Base-by-base conservation (phyloP, 2,888 invertebrate species). In the Nezara viridula region DNA sequence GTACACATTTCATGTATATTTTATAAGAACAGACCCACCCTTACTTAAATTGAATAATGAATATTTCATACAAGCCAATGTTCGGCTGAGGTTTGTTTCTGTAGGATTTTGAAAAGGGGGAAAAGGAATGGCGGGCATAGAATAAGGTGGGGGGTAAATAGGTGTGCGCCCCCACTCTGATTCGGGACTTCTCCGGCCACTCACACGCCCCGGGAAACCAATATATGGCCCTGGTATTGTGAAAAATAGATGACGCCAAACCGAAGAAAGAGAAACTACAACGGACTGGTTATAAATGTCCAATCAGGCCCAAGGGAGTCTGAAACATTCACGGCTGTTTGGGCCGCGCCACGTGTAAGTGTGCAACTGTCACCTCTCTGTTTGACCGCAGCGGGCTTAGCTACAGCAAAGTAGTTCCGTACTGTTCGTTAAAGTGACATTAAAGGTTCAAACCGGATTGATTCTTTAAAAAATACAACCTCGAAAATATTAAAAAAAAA, bases 221-320 rank as follows among this genome's bases (percentile, higher is more conserved):
- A 81, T 81, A 81, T 81, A 81, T 81, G 81, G 44, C 81, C 44
- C 19, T n/a, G 44, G 4, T 40, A 24, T 44, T 44, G 81, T 81
- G 81, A 81, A 81, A 81, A 81, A 81, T 81, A 81, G 81, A 81
- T 81, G 81, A 44, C 24, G 81, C 81, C 81, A 44, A 44, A 44
- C 44, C 81, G 40, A 44, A 81, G 81, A 81, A 81, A 81, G 81
- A 81, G 81, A 81, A 81, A 81, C 81, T 81, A 81, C 81, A 81
- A 40, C 81, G 44, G 81, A 5, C 44, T 44, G 44, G 81, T 40
- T 44, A 81, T 81, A 81, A 81, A 81, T 81, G 81, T 81, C 81
- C 81, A 81, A 81, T 81, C 81, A 81, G 81, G 81, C 40, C 81
- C 44, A n/a, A 12, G 81, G 44, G 40, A 81, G 44, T 81, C 10